These are phyloP conservation scores for Acanthopleura granulata DNA, from an alignment of 2,888 invertebrate genomes.

Conservation along the genomic window DNA sequence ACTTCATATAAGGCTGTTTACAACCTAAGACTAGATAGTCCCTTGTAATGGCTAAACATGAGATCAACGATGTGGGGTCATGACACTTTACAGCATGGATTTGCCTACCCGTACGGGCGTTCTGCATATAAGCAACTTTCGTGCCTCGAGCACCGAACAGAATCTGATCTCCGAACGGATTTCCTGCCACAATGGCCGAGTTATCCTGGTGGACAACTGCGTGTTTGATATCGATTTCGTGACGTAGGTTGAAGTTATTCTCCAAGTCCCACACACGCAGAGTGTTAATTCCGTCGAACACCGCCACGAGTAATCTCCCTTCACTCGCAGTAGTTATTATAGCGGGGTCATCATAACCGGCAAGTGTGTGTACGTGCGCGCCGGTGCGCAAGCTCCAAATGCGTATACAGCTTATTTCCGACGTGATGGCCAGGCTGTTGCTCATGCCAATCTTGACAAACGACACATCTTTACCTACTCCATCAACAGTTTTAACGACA, in stretches of 20 bases:
- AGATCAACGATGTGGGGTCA: conserved; percentile 54
- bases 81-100: conserved; percentile 55
- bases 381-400: conserved; percentile 56
- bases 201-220: conserved; percentile 56
- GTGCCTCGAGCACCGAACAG: conserved; percentile 59
- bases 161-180: conserved; percentile 51
- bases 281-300: conserved; percentile 60
- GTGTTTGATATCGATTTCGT: conserved; percentile 44
- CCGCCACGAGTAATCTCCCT: conserved; percentile 53
- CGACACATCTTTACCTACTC: conserved; percentile 55
- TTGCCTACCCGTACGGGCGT: conserved; percentile 55
- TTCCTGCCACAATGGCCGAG: conserved; percentile 51
- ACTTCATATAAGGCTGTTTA: conserved; percentile 58
- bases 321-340: conserved; percentile 54
- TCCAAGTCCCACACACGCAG: conserved; percentile 58
- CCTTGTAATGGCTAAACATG: conserved; percentile 56
- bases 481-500: conserved; percentile 54
- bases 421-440: conserved; percentile 53
- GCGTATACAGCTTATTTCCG: conserved; percentile 52
- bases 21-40: conserved; percentile 64
- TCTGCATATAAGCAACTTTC: conserved; percentile 55
- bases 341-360: conserved; percentile 58
- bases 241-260: conserved; percentile 38
- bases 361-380: conserved; percentile 43
- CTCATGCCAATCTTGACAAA: conserved; percentile 46